Evolutionary conservation across 1,140 invertebrate species (phyloP).

Genomic region (Drosophila littoralis): DNA sequence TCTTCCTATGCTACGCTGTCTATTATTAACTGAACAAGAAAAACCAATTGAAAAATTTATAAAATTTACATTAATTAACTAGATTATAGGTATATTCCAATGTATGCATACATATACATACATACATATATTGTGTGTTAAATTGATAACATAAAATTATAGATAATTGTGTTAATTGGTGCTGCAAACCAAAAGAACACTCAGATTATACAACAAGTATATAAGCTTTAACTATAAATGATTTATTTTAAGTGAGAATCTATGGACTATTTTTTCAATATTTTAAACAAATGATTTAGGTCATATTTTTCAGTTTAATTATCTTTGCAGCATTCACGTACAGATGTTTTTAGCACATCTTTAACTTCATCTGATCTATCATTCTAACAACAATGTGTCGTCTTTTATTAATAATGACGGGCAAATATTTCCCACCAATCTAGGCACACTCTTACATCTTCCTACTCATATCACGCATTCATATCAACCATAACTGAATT

Average conservation of each 20-base stretch:
- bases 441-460: slow-evolving; percentile 12
- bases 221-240: slow-evolving; percentile 54
- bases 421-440: slow-evolving; percentile 50
- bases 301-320: not conserved
- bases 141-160: slow-evolving; percentile 19
- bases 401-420: slow-evolving; percentile 18
- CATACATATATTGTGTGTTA: slow-evolving; percentile 37
- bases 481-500: not conserved
- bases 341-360: not conserved
- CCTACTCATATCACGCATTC: not conserved
- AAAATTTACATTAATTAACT: slow-evolving; percentile 64
- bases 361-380: not conserved
- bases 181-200: slow-evolving; percentile 11
- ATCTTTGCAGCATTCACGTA: not conserved
- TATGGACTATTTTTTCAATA: slow-evolving; percentile 48
- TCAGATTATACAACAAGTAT: slow-evolving; percentile 36
- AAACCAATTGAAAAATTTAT: slow-evolving; percentile 69
- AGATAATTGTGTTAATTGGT: slow-evolving; percentile 12
- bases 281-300: slow-evolving; percentile 12
- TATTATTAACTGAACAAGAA: slow-evolving; percentile 84
- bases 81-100: slow-evolving; percentile 48
- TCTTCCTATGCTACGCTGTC: slow-evolving; percentile 85
- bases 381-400: not conserved
- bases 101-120: slow-evolving; percentile 41
- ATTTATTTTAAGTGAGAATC: slow-evolving; percentile 54